These are phyloP conservation scores for Lumbricus terrestris DNA, from an alignment of 2,888 invertebrate genomes.

Conservation along the genomic window DNA sequence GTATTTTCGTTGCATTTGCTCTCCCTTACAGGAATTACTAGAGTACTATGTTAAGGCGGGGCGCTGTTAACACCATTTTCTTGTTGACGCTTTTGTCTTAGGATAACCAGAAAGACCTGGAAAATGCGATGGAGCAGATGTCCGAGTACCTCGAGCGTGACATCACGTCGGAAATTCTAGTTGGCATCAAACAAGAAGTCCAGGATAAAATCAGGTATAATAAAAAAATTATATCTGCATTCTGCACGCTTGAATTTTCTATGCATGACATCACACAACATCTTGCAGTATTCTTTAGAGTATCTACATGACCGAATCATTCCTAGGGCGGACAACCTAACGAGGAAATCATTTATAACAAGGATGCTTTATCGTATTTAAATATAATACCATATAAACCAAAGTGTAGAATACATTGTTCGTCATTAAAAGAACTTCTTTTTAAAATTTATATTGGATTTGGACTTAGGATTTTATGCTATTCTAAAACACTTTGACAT, in stretches of 20 bases:
- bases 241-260: background rate
- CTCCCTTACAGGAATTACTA: background rate
- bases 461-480: too few species aligned
- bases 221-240: too few species aligned
- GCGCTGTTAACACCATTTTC: background rate
- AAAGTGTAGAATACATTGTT: too few species aligned
- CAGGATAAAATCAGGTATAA: slow-evolving; percentile 91
- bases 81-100: slow-evolving; percentile 42
- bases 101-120: slow-evolving; percentile 96
- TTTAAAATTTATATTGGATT: too few species aligned
- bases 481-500: too few species aligned
- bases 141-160: slow-evolving; percentile 97
- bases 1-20: background rate
- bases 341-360: too few species aligned
- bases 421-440: too few species aligned
- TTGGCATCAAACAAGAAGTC: slow-evolving; percentile 96
- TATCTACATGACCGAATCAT: too few species aligned
- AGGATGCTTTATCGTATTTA: too few species aligned
- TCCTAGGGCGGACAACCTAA: too few species aligned
- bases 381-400: too few species aligned
- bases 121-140: slow-evolving; percentile 93
- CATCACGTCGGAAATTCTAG: slow-evolving; percentile 92
- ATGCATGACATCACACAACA: background rate
- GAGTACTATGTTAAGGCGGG: too few species aligned
- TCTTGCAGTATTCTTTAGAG: background rate